Percentiles rank a stretch among this genome's conserved stretches.
These are phyloP conservation scores for Aporrectodea caliginosa DNA, from an alignment of 1,140 invertebrate species.

Conservation along the genomic window DNA sequence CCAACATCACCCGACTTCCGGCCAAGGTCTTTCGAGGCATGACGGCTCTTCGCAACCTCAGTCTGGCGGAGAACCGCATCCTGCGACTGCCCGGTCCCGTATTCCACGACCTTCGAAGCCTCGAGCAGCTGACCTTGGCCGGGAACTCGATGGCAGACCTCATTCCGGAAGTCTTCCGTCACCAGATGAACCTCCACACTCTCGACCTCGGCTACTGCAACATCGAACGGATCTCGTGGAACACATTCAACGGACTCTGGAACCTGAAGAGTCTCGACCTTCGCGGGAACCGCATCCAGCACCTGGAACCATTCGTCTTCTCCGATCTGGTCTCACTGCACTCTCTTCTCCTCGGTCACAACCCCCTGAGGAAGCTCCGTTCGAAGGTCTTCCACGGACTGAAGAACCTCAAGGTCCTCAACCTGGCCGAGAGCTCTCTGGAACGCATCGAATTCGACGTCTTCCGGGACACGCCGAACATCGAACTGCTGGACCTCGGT, in stretches of 20 bases:
- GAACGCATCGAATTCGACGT: conserved; percentile 21
- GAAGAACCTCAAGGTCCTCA: conserved; percentile 16
- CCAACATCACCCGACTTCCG: conserved; percentile 24
- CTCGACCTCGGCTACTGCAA: conserved; percentile 33
- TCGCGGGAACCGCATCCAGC: conserved; percentile 26
- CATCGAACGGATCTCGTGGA: conserved; percentile 22
- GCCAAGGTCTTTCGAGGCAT: conserved; percentile 24
- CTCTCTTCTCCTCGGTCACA: conserved; percentile 28
- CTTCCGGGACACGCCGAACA: conserved; percentile 20
- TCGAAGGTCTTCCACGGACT: conserved; percentile 28
- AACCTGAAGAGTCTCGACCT: conserved; percentile 29
- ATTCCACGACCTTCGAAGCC: conserved; percentile 27
- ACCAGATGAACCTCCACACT: conserved; percentile 16
- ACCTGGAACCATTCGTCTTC: conserved; percentile 20
- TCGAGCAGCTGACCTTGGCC: conserved; percentile 24
- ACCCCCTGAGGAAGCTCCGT: conserved; percentile 19
- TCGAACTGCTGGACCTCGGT: conserved; percentile 25
- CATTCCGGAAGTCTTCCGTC: conserved; percentile 14
- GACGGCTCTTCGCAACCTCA: conserved; percentile 21
- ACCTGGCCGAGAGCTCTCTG: conserved; percentile 30
- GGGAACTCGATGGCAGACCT: conserved; percentile 24
- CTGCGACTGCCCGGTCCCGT: background rate
- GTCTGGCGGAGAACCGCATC: conserved; percentile 29
- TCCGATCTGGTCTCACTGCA: conserved; percentile 29
- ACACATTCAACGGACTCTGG: conserved; percentile 29